phyloP scores from a whole-genome alignment of 2,888 invertebrate genomes.

The Koerneria pararmatus region DNA sequence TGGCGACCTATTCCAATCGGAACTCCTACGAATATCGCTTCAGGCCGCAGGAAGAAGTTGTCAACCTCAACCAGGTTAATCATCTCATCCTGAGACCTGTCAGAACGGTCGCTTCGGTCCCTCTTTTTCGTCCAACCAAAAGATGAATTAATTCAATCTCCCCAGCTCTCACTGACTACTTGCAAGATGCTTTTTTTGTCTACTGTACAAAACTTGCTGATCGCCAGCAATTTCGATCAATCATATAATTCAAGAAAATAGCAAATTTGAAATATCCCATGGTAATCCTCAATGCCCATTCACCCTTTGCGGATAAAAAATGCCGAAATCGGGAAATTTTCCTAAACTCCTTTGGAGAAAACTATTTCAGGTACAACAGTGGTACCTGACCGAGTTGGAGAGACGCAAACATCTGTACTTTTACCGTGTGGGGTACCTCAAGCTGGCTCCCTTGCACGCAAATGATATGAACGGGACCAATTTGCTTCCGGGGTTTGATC shows the following conservation, averaged over 20 bases:
- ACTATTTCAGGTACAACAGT: constrained; percentile 39
- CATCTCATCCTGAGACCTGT: not conserved
- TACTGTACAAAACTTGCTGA: no score
- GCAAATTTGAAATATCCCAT: no score
- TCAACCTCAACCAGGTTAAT: constrained; percentile 53
- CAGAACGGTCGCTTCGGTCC: not conserved
- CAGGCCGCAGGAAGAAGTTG: constrained; percentile 55
- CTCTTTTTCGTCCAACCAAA: not conserved
- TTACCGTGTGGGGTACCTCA: constrained; percentile 56
- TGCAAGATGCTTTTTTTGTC: no score
- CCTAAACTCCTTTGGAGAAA: not conserved
- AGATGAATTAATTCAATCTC: not conserved
- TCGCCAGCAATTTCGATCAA: no score
- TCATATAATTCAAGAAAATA: no score
- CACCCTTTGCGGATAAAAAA: no score
- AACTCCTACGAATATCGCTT: constrained; percentile 51
- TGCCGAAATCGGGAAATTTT: no score
- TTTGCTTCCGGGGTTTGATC: constrained; percentile 43
- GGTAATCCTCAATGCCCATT: no score
- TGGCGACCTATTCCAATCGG: constrained; percentile 52
- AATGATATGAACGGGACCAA: constrained; percentile 49
- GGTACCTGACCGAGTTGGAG: constrained; percentile 58
- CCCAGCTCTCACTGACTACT: not conserved
- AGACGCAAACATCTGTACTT: constrained; percentile 53
- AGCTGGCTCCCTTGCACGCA: constrained; percentile 52